Evolutionary conservation across 2,888 invertebrate genomes (phyloP).

Genomic region (Microchrysa polita): DNA sequence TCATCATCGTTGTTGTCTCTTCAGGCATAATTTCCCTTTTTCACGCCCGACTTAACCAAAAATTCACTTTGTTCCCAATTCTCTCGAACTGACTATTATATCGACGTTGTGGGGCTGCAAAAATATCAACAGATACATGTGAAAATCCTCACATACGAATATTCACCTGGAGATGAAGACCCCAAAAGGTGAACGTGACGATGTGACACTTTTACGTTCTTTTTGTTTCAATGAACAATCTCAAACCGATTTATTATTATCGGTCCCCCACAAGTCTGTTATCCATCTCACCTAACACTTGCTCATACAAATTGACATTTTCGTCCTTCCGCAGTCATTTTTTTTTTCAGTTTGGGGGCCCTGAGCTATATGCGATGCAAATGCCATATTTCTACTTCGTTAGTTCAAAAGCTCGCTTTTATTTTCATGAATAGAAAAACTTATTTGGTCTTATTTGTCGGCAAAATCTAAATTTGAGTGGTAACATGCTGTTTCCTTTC

Average conservation of each 20-base stretch:
- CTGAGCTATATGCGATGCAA: neutral
- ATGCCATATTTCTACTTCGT: slow-evolving; percentile 5
- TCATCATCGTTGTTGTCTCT: neutral
- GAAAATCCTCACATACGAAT: neutral
- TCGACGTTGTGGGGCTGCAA: neutral
- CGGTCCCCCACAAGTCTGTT: neutral
- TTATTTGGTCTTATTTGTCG: too few relatives aligned
- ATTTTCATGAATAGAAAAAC: neutral
- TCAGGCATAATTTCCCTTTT: neutral
- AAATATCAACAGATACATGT: too few relatives aligned
- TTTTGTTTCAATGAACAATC: neutral
- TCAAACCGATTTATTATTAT: slow-evolving; percentile 1
- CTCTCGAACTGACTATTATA: neutral
- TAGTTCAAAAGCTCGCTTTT: neutral
- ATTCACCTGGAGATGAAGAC: neutral
- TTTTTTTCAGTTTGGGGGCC: too few relatives aligned
- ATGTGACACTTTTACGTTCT: too few relatives aligned
- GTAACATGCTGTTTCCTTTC: too few relatives aligned
- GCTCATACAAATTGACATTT: neutral
- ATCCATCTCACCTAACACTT: neutral
- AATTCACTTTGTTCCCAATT: slow-evolving; percentile 5
- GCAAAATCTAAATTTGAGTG: too few relatives aligned
- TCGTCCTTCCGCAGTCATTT: too few relatives aligned
- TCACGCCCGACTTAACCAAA: neutral
- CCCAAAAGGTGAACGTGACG: too few relatives aligned